Percentiles rank a stretch among this genome's conserved stretches.
Conservation (phyloP, 2,888 invertebrate species). For the Tenthredo distinguenda region DNA sequence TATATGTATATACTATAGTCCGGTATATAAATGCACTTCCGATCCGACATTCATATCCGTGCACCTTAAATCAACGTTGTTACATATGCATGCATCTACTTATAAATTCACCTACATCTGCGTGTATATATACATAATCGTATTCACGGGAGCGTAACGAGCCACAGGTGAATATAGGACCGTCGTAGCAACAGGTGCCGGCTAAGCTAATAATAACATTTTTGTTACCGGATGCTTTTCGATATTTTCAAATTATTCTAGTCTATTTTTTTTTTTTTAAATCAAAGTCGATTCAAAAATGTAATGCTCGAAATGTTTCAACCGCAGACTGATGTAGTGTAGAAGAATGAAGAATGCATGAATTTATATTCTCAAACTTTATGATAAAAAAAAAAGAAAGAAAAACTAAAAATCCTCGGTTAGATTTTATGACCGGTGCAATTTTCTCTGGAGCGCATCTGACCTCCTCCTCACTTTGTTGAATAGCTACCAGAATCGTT, state of each 20-base stretch:
- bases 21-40: conserved; percentile 21
- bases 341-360: background rate
- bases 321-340: background rate
- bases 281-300: background rate
- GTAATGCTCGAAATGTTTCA: background rate
- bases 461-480: conserved; percentile 6
- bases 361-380: background rate
- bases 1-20: background rate
- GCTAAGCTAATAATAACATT: background rate
- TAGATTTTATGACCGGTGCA: background rate
- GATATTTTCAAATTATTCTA: background rate
- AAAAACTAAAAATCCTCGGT: background rate
- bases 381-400: background rate
- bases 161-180: conserved; percentile 11
- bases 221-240: background rate
- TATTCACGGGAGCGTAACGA: conserved; percentile 25
- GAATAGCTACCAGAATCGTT: background rate
- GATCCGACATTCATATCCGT: conserved; percentile 29
- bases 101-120: background rate
- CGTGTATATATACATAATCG: background rate
- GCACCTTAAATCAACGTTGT: conserved; percentile 12
- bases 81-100: background rate
- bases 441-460: background rate
- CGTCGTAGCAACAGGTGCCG: conserved; percentile 8
- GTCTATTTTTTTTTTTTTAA: background rate